Evolutionary conservation across 2,113 vertebrate genomes (phyloP).

Genomic region (Lanius ludovicianus): DNA sequence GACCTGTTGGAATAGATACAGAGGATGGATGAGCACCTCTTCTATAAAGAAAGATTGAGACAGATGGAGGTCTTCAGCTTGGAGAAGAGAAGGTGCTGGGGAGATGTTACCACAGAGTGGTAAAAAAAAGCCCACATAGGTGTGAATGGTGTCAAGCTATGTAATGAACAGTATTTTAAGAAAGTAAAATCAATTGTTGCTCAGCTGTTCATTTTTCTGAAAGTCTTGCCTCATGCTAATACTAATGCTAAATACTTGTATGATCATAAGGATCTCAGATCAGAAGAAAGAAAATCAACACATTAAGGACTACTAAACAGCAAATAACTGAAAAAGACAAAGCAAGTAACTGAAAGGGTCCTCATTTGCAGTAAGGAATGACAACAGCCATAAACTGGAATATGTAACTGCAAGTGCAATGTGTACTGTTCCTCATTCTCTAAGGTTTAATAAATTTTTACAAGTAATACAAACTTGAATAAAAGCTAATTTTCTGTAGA

Average conservation of each 20-base stretch:
- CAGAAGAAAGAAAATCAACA: neutral
- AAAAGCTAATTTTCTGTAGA: neutral
- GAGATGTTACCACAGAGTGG: neutral
- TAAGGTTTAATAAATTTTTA: neutral
- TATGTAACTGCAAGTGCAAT: accelerated
- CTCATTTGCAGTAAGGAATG: neutral
- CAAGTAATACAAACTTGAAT: neutral
- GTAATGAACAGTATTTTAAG: neutral
- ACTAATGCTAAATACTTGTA: neutral
- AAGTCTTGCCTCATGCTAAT: neutral
- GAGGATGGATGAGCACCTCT: neutral
- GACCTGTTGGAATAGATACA: neutral
- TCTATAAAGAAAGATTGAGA: neutral
- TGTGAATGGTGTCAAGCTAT: neutral
- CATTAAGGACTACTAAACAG: neutral
- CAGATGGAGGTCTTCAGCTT: neutral
- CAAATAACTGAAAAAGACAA: neutral
- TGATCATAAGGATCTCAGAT: neutral
- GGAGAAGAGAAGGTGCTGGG: neutral
- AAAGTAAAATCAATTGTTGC: neutral
- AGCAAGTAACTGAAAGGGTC: neutral
- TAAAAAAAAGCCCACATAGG: neutral
- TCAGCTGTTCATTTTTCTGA: neutral
- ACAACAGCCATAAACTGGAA: neutral
- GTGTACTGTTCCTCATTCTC: neutral